Conservation (phyloP, 2,113 vertebrate species). For the Dicrurus megarhynchus region DNA sequence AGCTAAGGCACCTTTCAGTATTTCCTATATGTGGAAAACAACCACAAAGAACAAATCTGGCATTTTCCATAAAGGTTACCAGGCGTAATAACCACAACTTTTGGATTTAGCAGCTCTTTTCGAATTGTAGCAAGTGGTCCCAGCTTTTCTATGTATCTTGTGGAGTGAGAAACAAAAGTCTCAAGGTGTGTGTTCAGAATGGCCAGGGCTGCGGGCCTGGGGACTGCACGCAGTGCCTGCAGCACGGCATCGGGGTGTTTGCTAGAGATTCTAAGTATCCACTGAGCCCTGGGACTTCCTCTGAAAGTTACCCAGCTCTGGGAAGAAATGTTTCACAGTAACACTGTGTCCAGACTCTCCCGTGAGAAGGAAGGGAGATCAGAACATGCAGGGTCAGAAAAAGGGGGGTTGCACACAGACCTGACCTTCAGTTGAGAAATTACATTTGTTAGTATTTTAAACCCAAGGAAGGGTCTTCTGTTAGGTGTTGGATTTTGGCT, state of each 20-base stretch:
- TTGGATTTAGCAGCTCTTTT: neutral
- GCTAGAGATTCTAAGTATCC: neutral
- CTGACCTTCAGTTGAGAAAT: neutral
- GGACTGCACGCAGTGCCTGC: accelerated
- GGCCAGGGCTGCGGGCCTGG: accelerated
- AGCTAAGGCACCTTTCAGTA: neutral
- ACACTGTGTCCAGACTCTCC: neutral
- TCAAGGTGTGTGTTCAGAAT: accelerated
- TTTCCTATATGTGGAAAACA: neutral
- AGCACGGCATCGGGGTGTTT: accelerated
- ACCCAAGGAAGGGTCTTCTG: accelerated
- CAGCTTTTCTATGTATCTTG: neutral
- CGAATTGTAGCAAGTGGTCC: accelerated
- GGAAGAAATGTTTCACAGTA: neutral
- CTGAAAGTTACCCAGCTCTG: neutral
- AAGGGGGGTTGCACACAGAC: accelerated
- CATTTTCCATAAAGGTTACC: accelerated
- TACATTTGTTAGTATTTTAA: neutral
- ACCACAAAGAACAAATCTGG: neutral
- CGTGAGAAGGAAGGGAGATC: accelerated
- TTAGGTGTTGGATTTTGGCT: neutral
- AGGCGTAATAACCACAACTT: neutral
- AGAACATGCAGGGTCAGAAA: accelerated
- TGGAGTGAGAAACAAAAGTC: neutral
- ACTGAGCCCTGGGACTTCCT: neutral